Conservation (phyloP, 2,888 invertebrate genomes). For the Hetaerina titia region DNA sequence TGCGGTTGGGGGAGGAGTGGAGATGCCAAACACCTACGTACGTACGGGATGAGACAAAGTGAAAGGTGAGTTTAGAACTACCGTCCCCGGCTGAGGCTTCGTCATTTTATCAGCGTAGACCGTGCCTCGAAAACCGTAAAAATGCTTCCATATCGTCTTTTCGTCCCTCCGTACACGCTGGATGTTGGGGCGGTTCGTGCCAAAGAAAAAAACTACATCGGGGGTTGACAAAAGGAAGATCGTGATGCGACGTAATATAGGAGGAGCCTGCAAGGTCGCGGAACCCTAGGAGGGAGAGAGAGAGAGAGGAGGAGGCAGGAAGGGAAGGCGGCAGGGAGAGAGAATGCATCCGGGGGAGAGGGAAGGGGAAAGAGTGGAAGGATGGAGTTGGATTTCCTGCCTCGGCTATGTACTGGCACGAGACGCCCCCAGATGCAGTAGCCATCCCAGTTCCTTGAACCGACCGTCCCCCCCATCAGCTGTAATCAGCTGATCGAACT, state of each 20-base stretch:
- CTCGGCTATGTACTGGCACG: background rate
- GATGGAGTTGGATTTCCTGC: slow-evolving; percentile 50
- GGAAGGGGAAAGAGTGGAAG: background rate
- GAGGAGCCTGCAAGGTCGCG: slow-evolving; percentile 33
- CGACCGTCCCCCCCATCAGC: background rate
- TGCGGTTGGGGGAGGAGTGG: background rate
- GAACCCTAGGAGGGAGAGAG: background rate
- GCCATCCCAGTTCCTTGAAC: slow-evolving; percentile 52
- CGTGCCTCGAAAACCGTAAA: background rate
- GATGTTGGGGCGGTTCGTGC: background rate
- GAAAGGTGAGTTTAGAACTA: background rate
- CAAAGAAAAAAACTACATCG: background rate
- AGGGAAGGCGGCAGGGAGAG: background rate
- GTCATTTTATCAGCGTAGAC: background rate
- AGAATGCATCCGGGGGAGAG: background rate
- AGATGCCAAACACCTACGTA: background rate
- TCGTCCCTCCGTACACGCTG: background rate
- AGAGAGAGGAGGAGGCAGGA: background rate
- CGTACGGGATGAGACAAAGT: background rate
- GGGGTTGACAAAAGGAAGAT: background rate
- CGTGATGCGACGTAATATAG: background rate
- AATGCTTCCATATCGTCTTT: background rate
- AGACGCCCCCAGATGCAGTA: slow-evolving; percentile 11
- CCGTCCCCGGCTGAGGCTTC: background rate
- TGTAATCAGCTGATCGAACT: slow-evolving; percentile 59